Evolutionary conservation across 2,797 vertebrate genomes (phyloP).

Genomic region (Gorsachius magnificus): DNA sequence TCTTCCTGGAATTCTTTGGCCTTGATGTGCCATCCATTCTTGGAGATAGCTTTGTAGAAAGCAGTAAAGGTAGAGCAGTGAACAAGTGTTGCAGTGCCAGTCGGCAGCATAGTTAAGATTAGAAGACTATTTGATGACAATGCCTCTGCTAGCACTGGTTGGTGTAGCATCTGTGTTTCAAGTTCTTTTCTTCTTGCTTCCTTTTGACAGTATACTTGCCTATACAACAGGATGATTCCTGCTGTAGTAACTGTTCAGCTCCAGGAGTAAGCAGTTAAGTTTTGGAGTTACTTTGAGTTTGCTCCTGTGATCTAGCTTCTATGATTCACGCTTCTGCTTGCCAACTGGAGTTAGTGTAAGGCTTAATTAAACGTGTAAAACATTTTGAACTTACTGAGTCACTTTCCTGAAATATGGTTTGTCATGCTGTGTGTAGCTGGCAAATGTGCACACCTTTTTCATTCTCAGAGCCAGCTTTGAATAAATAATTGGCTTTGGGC

Average conservation of each 20-base stretch:
- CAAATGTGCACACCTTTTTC: background rate
- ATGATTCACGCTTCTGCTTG: constrained; percentile 44
- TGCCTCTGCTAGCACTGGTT: background rate
- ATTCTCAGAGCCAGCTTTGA: background rate
- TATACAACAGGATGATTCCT: background rate
- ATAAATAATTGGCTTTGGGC: background rate
- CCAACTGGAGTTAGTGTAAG: constrained; percentile 22
- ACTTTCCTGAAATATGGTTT: constrained; percentile 42
- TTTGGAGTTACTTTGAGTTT: background rate
- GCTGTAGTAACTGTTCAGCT: background rate
- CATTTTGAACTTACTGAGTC: constrained; percentile 34
- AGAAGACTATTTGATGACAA: background rate
- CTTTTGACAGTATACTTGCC: background rate
- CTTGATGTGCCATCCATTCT: background rate
- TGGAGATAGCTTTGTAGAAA: background rate
- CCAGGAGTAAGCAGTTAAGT: background rate
- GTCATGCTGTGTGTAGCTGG: background rate
- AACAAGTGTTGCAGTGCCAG: background rate
- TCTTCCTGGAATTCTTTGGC: background rate
- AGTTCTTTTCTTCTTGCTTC: background rate
- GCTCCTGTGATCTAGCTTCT: background rate
- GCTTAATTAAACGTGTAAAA: constrained; percentile 64
- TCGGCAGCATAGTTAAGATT: background rate
- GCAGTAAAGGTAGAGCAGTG: background rate
- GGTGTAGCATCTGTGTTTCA: background rate